Evolutionary conservation across 92 coral and sea anemone genomes (phyloP).

Genomic region (Montipora capitata): DNA sequence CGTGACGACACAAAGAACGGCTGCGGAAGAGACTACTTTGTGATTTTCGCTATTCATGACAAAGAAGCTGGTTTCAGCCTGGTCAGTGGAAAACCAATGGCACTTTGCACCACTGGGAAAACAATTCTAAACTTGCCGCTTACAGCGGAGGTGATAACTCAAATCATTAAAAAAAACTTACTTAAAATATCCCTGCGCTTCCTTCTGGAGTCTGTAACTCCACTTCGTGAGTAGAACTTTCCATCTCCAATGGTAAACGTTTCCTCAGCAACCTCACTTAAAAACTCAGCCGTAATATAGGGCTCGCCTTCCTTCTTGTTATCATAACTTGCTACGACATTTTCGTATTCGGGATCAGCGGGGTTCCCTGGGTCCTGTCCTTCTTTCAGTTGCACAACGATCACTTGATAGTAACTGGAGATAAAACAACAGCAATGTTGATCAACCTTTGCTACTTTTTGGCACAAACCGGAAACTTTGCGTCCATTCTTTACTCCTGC

Average conservation of each 20-base stretch:
- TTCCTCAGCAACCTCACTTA: background rate
- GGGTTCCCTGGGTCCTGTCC: background rate
- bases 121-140: too few species aligned
- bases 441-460: too few species aligned
- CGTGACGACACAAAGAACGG: too few species aligned
- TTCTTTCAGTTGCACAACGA: slow-evolving; percentile 22
- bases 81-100: too few species aligned
- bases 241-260: slow-evolving; percentile 55
- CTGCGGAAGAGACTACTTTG: too few species aligned
- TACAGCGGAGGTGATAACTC: too few species aligned
- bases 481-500: too few species aligned
- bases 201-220: background rate
- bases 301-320: slow-evolving; percentile 50
- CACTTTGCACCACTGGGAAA: too few species aligned
- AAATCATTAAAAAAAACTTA: background rate
- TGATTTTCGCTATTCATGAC: too few species aligned
- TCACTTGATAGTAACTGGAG: slow-evolving; percentile 47
- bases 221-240: slow-evolving; percentile 20
- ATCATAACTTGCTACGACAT: background rate
- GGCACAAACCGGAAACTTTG: too few species aligned
- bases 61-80: too few species aligned
- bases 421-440: background rate
- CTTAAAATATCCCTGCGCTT: slow-evolving; percentile 46
- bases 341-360: background rate
- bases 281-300: slow-evolving; percentile 73